Percentiles rank a stretch among this genome's conserved stretches.
Evolutionary conservation across 2,888 invertebrate genomes (phyloP).

Genomic region (Tetragonisca angustula): DNA sequence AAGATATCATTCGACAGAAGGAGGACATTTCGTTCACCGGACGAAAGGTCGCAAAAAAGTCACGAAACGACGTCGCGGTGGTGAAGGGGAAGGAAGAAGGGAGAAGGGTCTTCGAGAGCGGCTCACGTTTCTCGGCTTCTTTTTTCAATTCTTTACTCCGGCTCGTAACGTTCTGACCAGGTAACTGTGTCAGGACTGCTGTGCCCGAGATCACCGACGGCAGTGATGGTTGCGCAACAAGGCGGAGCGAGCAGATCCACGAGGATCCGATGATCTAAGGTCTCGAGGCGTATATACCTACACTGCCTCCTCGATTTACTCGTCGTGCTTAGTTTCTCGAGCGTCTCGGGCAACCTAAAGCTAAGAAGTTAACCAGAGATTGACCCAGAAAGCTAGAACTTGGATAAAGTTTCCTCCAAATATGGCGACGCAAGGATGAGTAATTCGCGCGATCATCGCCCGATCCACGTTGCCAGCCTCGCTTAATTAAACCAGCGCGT

Average conservation of each 20-base stretch:
- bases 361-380: conserved; percentile 71
- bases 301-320: conserved; percentile 68
- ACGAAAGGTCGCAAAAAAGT: conserved; percentile 70
- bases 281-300: conserved; percentile 63
- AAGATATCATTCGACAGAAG: conserved; percentile 23
- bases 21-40: conserved; percentile 41
- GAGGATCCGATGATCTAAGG: conserved; percentile 77
- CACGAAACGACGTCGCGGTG: conserved; percentile 35
- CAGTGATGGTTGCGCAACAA: conserved; percentile 76
- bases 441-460: conserved; percentile 44
- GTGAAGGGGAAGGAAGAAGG: conserved; percentile 30
- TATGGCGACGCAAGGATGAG: conserved; percentile 59
- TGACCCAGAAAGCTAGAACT: conserved; percentile 67
- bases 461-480: conserved; percentile 13
- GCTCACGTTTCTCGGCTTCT: conserved; percentile 63
- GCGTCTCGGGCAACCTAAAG: conserved; percentile 64
- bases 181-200: conserved; percentile 80
- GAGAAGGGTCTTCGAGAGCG: conserved; percentile 54
- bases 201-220: conserved; percentile 76
- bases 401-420: conserved; percentile 65
- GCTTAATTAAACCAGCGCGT: conserved; percentile 10
- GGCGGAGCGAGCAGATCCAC: conserved; percentile 74
- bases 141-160: conserved; percentile 62
- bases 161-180: conserved; percentile 75
- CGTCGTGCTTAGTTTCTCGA: conserved; percentile 62